A percentile compares a stretch with the other conserved stretches of the same genome.
These are phyloP conservation scores for Fregetta grallaria DNA, from an alignment of 2,113 vertebrate genomes.

Conservation along the genomic window DNA sequence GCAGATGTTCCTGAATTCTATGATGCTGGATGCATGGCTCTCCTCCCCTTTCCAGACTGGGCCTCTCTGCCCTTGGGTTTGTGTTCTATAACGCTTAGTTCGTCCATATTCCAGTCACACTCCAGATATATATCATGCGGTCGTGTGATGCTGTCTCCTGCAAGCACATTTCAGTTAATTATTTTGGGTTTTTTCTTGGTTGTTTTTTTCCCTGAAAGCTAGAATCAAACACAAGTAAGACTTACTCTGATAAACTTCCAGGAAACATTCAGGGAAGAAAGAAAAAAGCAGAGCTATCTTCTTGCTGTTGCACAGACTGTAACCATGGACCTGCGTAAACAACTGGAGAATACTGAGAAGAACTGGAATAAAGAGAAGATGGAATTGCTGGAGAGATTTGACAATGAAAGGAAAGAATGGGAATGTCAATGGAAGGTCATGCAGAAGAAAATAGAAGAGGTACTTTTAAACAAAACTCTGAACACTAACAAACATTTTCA, in stretches of 20 bases:
- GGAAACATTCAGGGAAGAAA: conserved; percentile 71
- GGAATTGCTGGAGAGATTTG: conserved; percentile 91
- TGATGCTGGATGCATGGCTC: neutral
- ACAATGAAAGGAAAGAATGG: conserved; percentile 93
- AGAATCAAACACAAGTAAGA: conserved; percentile 69
- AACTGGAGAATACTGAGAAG: conserved; percentile 83
- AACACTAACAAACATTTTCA: neutral
- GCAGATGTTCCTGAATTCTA: neutral
- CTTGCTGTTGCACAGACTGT: conserved; percentile 72
- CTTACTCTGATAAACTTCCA: conserved; percentile 63
- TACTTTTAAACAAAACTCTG: conserved; percentile 54
- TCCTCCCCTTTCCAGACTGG: neutral
- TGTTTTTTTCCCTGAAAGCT: conserved; percentile 54
- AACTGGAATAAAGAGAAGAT: conserved; percentile 89
- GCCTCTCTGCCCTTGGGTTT: neutral
- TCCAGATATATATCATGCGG: neutral
- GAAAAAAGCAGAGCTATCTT: conserved; percentile 75
- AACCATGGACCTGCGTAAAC: conserved; percentile 86
- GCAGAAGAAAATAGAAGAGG: conserved; percentile 97
- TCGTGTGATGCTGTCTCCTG: neutral
- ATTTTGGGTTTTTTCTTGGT: neutral
- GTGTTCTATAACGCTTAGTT: neutral
- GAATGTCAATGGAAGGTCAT: conserved; percentile 94
- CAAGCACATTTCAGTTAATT: neutral
- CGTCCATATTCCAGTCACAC: neutral